Base-by-base conservation (phyloP, 1,140 invertebrate genomes). In the Brachionus rubens region DNA sequence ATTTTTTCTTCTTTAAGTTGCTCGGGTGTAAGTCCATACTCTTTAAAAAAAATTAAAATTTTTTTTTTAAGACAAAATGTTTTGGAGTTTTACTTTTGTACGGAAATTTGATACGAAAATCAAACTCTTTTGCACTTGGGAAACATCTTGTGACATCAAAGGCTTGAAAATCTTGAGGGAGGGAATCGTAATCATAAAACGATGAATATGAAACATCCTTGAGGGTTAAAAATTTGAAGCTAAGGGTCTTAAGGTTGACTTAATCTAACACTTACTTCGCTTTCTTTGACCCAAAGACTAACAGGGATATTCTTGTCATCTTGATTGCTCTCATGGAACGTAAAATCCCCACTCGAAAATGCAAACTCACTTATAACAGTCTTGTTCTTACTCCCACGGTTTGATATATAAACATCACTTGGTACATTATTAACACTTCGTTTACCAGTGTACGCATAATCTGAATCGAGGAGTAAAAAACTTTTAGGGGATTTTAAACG, bases 91-190 rank as follows among this genome's bases (percentile, higher is more conserved):
- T 59, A 59, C 54, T 59, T 59, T 36, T 59, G 21, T 36, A 72
- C 24, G 68, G 68, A 54, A 72, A 50, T 72, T 54, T 48, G 19
- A 72, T 33, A 26, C 26, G 30, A 72, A 72, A 72, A 54, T 54
- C 68, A 40, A 30, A 72, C 33, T 46, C 40, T 36, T 10, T 3
- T 21, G 7, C 10, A 12, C 12, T 28, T 26, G 24, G 4, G 21
- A 72, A 72, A 33, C 68, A 72, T 72, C 50, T 10, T 14, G 7
- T 50, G 3, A 72, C 46, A 50, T 54, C 50, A 24, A 72, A 28
- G 3, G 46, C 3, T 10, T 48, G 30, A 48, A 28, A 54, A 24
- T 21, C 24, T 41, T 72, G 46, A 4, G 10, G 3, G 3, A 24
- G n/a, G 19, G 46, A 24, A 36, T 72, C 68, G 19, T 21, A 72